Evolutionary conservation across 2,113 vertebrate genomes (phyloP), one percentile per base, ranked within the genome.

Genomic region (Gracilinanus agilis): DNA sequence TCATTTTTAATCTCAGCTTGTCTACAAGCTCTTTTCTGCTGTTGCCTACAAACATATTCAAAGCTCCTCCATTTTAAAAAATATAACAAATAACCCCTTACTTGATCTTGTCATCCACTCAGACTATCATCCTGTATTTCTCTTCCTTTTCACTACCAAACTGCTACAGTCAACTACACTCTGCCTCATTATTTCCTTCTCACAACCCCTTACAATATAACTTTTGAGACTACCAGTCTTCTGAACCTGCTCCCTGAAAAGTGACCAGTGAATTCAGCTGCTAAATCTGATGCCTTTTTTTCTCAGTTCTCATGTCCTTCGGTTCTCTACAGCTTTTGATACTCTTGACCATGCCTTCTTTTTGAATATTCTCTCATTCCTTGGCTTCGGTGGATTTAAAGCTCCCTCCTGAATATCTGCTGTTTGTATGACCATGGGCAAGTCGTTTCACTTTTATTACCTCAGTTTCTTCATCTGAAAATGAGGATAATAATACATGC

Each of bases 401-500:
- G 58, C 58, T 16, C 10, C 29, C 94, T 25, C 8, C 95, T 9
- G 40, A 34, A 54, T 61, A 91, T 24, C 55, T 93, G 49, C 23
- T 96, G 91, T n/a, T 13, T 2, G 0, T 83, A 3, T 83, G 83
- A 91, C 40, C 90, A 96, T 92, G 16, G 90, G 44, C 95, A 96
- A 93, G 29, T 49, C n/a, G 27, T 3, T 88, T 96, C n/a, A n/a
- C n/a, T n/a, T n/a, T n/a, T n/a, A n/a, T n/a, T n/a, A n/a, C n/a
- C n/a, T n/a, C n/a, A 56, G 44, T 88, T 94, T 96, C 34, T 89
- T 95, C 92, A 75, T 94, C 24, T 90, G 10, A 92, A 95, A 94
- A 24, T 91, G 89, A 94, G 16, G 55, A 55, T 55, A 55, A 56
- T 21, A 89, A 19, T 54, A 83, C n/a, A 34, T 83, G 40, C 34